phyloP scores from a whole-genome alignment of 2,888 invertebrate species.

The Aphidius colemani region DNA sequence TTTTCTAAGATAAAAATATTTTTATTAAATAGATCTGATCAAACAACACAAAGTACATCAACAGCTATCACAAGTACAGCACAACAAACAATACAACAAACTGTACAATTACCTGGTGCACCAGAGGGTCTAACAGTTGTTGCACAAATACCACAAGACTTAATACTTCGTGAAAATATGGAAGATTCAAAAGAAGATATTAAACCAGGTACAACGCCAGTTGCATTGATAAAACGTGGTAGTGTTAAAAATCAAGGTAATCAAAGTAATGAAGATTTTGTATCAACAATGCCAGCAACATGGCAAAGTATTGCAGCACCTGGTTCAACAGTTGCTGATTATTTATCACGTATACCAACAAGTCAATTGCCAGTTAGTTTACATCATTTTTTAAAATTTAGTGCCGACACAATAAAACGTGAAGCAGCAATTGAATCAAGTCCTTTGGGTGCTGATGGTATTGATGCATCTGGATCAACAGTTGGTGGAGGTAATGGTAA shows the following conservation, averaged over 20 bases:
- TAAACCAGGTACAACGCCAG: constrained; percentile 60
- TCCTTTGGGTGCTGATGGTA: constrained; percentile 57
- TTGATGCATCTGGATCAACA: constrained; percentile 53
- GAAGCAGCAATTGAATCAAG: constrained; percentile 61
- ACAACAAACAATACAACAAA: constrained; percentile 58
- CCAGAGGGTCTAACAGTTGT: constrained; percentile 72
- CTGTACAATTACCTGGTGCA: constrained; percentile 61
- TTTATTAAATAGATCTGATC: constrained; percentile 48
- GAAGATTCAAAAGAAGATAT: constrained; percentile 61
- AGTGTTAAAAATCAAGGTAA: constrained; percentile 59
- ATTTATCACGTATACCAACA: constrained; percentile 62
- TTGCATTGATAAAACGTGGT: constrained; percentile 61
- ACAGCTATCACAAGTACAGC: constrained; percentile 56
- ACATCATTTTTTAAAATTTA: constrained; percentile 70
- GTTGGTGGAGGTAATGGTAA: constrained; percentile 60
- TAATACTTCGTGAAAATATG: constrained; percentile 65
- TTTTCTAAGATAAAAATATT: no score
- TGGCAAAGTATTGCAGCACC: constrained; percentile 64
- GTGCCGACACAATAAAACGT: constrained; percentile 64
- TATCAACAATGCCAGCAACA: constrained; percentile 62
- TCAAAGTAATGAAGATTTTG: constrained; percentile 55
- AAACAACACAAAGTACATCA: constrained; percentile 58
- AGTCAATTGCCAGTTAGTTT: constrained; percentile 65
- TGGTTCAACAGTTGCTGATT: constrained; percentile 62
- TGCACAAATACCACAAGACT: constrained; percentile 72